Conservation (phyloP, 2,797 vertebrate species). For the Parambassis ranga region DNA sequence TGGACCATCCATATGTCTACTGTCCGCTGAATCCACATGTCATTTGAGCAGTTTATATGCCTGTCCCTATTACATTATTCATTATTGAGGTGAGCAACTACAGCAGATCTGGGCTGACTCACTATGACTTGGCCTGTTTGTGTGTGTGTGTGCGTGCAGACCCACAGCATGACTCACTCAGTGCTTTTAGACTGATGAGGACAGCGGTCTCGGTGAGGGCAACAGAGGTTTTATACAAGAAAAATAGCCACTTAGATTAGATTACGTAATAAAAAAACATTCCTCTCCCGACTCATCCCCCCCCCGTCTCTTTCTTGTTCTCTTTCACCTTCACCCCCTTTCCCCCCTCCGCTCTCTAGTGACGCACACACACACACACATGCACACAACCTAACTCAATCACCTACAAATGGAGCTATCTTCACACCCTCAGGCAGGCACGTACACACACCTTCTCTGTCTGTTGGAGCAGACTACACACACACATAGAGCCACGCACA, state of each 20-base stretch:
- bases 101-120: conserved; percentile 78
- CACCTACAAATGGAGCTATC: conserved; percentile 57
- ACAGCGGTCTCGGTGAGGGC: conserved; percentile 69
- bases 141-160: conserved; percentile 35
- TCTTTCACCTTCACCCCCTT: conserved; percentile 21
- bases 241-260: conserved; percentile 75
- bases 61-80: conserved; percentile 76
- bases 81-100: conserved; percentile 73
- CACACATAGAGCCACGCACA: not conserved
- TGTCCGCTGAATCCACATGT: conserved; percentile 55
- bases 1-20: conserved; percentile 55
- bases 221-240: conserved; percentile 70
- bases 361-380: conserved; percentile 22
- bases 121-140: conserved; percentile 58
- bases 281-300: conserved; percentile 17
- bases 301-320: not conserved
- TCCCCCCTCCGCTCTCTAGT: not conserved
- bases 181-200: conserved; percentile 81
- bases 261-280: conserved; percentile 73
- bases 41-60: conserved; percentile 69
- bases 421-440: conserved; percentile 53
- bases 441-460: not conserved
- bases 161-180: conserved; percentile 75
- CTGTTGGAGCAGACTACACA: not conserved
- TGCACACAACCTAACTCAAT: conserved; percentile 55